Evolutionary conservation across 2,113 vertebrate genomes (phyloP).

Genomic region (Alexandromys fortis): DNA sequence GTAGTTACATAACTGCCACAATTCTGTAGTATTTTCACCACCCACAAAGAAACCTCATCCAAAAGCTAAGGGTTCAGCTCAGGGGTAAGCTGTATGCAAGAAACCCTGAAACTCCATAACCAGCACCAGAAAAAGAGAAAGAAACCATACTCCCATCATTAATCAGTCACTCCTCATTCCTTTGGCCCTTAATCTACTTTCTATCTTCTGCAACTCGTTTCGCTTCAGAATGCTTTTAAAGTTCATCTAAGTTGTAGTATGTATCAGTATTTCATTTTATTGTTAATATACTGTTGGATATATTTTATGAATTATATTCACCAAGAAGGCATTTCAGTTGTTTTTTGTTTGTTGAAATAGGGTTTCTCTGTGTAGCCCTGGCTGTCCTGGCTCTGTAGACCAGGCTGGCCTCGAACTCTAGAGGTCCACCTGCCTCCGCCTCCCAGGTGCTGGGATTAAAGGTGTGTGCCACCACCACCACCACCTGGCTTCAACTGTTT

Average conservation of each 20-base stretch:
- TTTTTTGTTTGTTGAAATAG: neutral
- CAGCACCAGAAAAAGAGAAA: neutral
- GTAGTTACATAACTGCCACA: conserved; percentile 9
- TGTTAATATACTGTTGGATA: neutral
- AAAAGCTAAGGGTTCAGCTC: neutral
- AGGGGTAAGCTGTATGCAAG: neutral
- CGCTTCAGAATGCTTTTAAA: neutral
- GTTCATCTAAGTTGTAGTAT: neutral
- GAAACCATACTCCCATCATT: neutral
- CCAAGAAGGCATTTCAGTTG: neutral
- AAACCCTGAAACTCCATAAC: neutral
- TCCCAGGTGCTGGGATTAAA: neutral
- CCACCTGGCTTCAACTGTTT: neutral
- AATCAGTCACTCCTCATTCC: neutral
- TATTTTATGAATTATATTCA: conserved; percentile 20
- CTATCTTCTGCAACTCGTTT: neutral
- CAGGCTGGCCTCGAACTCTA: neutral
- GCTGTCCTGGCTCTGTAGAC: neutral
- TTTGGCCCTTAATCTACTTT: conserved; percentile 2
- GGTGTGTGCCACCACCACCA: neutral
- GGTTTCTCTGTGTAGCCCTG: neutral
- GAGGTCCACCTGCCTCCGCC: neutral
- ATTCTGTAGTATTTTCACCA: conserved; percentile 43
- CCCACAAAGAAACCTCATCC: neutral
- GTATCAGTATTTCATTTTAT: neutral